Percentiles rank a stretch among this genome's conserved stretches.
Evolutionary conservation across 1,140 invertebrate species (phyloP).

Genomic region (Drosophila baimaii): DNA sequence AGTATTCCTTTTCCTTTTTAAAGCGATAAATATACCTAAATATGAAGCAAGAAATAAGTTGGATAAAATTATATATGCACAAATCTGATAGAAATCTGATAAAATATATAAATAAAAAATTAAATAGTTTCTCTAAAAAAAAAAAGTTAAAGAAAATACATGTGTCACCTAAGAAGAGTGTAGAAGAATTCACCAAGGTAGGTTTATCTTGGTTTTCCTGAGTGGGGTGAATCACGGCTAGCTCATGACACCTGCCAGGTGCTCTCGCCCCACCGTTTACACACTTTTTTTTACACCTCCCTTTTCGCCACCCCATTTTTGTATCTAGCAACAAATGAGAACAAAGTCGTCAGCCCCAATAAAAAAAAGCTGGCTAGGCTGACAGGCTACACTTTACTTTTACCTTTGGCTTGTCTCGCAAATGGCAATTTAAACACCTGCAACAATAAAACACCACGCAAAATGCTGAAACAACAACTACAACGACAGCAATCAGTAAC

Average conservation of each 20-base stretch:
- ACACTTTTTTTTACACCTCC: background rate
- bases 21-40: too few relatives aligned
- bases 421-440: slow-evolving; percentile 67
- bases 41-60: too few relatives aligned
- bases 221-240: slow-evolving; percentile 38
- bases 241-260: slow-evolving; percentile 30
- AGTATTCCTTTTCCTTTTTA: background rate
- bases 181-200: background rate
- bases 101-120: too few relatives aligned
- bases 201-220: slow-evolving; percentile 1
- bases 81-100: too few relatives aligned
- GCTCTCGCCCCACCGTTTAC: slow-evolving; percentile 18
- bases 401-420: slow-evolving; percentile 49
- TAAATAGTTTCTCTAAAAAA: too few relatives aligned
- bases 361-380: slow-evolving; percentile 9
- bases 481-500: slow-evolving; percentile 16
- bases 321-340: slow-evolving; percentile 32
- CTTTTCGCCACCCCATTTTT: background rate
- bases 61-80: too few relatives aligned
- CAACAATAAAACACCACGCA: slow-evolving; percentile 59
- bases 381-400: slow-evolving; percentile 23
- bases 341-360: slow-evolving; percentile 47
- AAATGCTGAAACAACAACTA: slow-evolving; percentile 36
- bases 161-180: background rate
- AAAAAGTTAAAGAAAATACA: too few relatives aligned